These are phyloP conservation scores for Baccha elongata DNA, from an alignment of 2,888 invertebrate genomes.

Conservation along the genomic window DNA sequence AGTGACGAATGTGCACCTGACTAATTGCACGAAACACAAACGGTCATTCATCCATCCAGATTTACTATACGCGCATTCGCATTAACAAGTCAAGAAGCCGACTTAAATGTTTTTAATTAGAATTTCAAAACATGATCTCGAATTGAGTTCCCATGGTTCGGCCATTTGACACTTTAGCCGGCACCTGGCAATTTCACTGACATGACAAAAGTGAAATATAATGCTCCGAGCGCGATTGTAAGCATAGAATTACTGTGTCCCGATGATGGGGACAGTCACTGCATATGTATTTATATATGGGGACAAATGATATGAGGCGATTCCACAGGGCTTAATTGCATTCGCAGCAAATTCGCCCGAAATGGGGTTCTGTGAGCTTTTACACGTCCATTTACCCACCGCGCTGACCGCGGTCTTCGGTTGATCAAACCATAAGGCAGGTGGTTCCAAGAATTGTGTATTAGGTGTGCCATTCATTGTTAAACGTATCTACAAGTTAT, in stretches of 20 bases:
- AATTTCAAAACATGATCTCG: slow-evolving; percentile 39
- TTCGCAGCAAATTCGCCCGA: slow-evolving; percentile 63
- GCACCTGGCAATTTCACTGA: slow-evolving; percentile 56
- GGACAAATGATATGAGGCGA: slow-evolving; percentile 33
- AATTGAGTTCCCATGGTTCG: slow-evolving; percentile 59
- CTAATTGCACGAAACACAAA: slow-evolving; percentile 34
- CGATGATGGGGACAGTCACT: slow-evolving; percentile 21
- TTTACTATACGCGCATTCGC: slow-evolving; percentile 32
- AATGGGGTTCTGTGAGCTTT: slow-evolving; percentile 47
- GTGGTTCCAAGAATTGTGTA: slow-evolving; percentile 58
- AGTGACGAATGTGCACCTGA: slow-evolving; percentile 46
- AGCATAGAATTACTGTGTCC: slow-evolving; percentile 50
- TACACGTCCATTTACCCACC: slow-evolving; percentile 35
- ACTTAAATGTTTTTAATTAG: slow-evolving; percentile 52
- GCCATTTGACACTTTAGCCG: slow-evolving; percentile 54
- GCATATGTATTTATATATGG: slow-evolving; percentile 13
- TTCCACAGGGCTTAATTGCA: slow-evolving; percentile 35
- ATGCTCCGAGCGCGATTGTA: slow-evolving; percentile 28
- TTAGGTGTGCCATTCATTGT: slow-evolving; percentile 54
- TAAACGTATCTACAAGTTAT: slow-evolving; percentile 65
- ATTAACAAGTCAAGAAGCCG: not conserved
- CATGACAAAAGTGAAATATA: slow-evolving; percentile 19
- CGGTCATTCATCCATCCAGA: slow-evolving; percentile 49
- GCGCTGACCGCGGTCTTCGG: slow-evolving; percentile 1
- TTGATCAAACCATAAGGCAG: not conserved